Base-by-base conservation (phyloP, 2,888 invertebrate species). In the Trichogramma evanescens region DNA sequence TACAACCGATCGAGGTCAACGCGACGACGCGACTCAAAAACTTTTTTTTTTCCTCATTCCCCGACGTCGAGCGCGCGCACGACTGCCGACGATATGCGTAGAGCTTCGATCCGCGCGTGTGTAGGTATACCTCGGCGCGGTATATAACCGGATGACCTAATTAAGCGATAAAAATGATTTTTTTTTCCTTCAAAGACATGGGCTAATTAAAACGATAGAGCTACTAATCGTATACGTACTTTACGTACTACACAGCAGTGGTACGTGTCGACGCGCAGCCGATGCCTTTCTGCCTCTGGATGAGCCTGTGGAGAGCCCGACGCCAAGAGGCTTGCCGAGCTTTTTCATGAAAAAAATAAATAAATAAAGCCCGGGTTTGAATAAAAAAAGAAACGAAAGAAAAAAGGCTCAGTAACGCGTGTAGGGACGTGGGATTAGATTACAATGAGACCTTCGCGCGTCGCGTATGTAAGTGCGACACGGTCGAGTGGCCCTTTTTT, bases 131-230 rank as follows among this genome's bases (percentile, higher is more conserved):
- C 26, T 26, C 26, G 26, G 26, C 26, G 26, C 26, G 26, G 26
- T 26, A 26, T 26, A 26, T 26, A 60, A 52, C 43, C 41, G 56
- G 53, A 50, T 46, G 61, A 57, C 42, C 57, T 50, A 61, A 61
- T 61, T 57, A 50, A 26, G 26, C 26, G 26, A 26, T 26, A 26
- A 50, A 44, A 49, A 52, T 52, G 54, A 61, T 61, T 58, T 61
- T 43, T 42, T 26, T 26, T 26, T 26, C 26, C 26, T 26, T 26
- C 26, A 26, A 26, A 26, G 26, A 26, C 2, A 8, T 5, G 5
- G 48, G 58, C 50, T 55, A 58, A 55, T 61, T 58, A 55, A 52
- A 61, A 56, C 26, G 39, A 56, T 43, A n/a, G 41, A 51, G 7
- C 41, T 8, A n/a, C 50, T 26, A 26, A 26, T 26, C 26, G 26